Percentiles rank a stretch among this genome's conserved stretches.
Conservation (phyloP, 2,113 vertebrate genomes). For the Empidonax alnorum region DNA sequence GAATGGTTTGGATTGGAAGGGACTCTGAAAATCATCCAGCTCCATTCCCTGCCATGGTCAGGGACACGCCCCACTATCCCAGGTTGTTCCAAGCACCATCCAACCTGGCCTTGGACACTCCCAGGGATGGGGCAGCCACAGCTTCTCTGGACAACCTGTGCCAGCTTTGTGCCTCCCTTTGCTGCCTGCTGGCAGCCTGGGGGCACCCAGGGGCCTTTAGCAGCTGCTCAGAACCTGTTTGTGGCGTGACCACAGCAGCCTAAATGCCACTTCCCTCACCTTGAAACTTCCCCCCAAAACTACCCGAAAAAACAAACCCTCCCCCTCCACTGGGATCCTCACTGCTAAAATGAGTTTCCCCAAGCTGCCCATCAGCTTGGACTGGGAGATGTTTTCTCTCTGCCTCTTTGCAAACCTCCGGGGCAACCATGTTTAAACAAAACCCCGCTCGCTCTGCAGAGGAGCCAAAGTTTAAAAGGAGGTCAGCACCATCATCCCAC, state of each 20-base stretch:
- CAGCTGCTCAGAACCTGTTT: background rate
- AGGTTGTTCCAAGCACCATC: background rate
- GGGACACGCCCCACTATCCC: background rate
- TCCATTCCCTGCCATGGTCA: background rate
- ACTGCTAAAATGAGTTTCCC: background rate
- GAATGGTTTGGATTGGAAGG: background rate
- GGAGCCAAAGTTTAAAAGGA: background rate
- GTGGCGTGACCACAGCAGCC: fast-evolving
- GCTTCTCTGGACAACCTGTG: background rate
- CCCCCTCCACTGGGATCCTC: background rate
- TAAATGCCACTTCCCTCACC: background rate
- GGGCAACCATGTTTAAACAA: background rate
- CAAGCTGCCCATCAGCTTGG: background rate
- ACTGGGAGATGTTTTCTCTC: background rate
- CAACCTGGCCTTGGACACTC: background rate
- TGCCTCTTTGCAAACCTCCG: background rate
- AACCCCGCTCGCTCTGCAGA: fast-evolving
- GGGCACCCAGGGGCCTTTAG: fast-evolving
- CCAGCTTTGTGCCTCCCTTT: background rate
- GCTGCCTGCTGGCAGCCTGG: background rate
- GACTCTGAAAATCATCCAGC: background rate
- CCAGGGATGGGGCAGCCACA: background rate
- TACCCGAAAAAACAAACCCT: background rate
- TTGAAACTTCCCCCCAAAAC: background rate
- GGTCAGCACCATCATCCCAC: background rate